These are phyloP conservation scores for Caenorhabditis drosophilae DNA, from an alignment of 2,888 invertebrate species.

Conservation along the genomic window DNA sequence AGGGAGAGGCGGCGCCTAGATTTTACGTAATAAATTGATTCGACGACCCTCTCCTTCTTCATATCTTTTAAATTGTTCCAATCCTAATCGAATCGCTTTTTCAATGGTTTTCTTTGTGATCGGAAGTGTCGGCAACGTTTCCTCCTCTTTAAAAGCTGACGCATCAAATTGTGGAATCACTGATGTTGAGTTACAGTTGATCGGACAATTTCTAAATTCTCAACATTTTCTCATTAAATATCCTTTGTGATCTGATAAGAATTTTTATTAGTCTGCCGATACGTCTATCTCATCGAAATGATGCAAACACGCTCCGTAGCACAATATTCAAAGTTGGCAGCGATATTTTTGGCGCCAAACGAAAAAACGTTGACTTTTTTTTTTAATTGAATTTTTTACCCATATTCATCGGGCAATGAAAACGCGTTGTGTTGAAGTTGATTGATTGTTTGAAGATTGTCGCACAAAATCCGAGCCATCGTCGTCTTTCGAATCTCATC, in stretches of 20 bases:
- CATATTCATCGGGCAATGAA: conserved; percentile 63
- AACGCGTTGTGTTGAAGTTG: conserved; percentile 64
- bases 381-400: conserved; percentile 51
- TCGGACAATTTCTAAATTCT: conserved; percentile 65
- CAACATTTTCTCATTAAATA: neutral
- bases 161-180: conserved; percentile 53
- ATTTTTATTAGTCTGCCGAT: too few species aligned
- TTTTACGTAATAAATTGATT: conserved; percentile 27
- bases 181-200: conserved; percentile 59
- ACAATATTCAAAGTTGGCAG: too few species aligned
- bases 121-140: conserved; percentile 59
- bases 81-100: conserved; percentile 64
- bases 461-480: conserved; percentile 66
- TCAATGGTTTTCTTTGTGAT: conserved; percentile 65
- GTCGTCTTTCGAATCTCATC: conserved; percentile 63
- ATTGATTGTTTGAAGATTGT: conserved; percentile 63
- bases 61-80: conserved; percentile 59
- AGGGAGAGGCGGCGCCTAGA: neutral
- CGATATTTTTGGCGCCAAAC: too few species aligned
- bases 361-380: too few species aligned
- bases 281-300: too few species aligned
- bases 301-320: too few species aligned
- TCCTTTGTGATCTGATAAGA: too few species aligned
- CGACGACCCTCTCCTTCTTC: conserved; percentile 55
- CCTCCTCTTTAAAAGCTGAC: conserved; percentile 60